Evolutionary conservation across 2,888 invertebrate species (phyloP).

Genomic region (Latrodectus hesperus): DNA sequence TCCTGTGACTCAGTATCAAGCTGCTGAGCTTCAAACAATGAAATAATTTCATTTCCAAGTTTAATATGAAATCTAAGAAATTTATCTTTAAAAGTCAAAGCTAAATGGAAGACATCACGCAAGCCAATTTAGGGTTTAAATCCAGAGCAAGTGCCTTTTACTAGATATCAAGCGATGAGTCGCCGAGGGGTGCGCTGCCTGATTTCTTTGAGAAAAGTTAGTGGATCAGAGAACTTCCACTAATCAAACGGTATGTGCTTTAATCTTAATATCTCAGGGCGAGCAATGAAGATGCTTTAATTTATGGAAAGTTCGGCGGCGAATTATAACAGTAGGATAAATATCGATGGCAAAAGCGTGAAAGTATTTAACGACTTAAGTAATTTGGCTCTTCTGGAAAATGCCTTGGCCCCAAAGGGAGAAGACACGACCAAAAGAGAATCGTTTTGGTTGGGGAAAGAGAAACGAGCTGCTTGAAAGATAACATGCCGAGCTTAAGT

Average conservation of each 20-base stretch:
- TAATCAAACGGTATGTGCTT: conserved; percentile 22
- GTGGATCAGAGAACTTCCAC: background rate
- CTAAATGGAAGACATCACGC: no score
- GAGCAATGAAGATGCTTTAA: conserved; percentile 45
- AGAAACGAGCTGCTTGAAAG: conserved; percentile 48
- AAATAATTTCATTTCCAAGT: no score
- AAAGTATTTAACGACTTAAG: conserved; percentile 64
- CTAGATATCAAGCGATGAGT: background rate
- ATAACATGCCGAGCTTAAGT: conserved; percentile 45
- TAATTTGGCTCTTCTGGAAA: conserved; percentile 49
- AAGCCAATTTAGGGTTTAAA: no score
- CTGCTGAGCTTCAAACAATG: no score
- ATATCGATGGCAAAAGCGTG: conserved; percentile 17
- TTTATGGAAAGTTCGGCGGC: conserved; percentile 30
- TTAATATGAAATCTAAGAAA: no score
- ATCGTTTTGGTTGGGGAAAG: conserved; percentile 19
- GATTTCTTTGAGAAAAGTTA: background rate
- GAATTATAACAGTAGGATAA: conserved; percentile 16
- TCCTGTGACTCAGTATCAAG: no score
- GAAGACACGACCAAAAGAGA: background rate
- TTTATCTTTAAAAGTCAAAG: no score
- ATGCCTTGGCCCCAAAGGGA: conserved; percentile 27
- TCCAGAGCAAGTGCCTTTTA: no score
- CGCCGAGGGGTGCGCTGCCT: background rate
- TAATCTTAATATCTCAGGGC: conserved; percentile 49